These are phyloP conservation scores for Nothocercus julius DNA, from an alignment of 2,113 vertebrate species.

Conservation along the genomic window DNA sequence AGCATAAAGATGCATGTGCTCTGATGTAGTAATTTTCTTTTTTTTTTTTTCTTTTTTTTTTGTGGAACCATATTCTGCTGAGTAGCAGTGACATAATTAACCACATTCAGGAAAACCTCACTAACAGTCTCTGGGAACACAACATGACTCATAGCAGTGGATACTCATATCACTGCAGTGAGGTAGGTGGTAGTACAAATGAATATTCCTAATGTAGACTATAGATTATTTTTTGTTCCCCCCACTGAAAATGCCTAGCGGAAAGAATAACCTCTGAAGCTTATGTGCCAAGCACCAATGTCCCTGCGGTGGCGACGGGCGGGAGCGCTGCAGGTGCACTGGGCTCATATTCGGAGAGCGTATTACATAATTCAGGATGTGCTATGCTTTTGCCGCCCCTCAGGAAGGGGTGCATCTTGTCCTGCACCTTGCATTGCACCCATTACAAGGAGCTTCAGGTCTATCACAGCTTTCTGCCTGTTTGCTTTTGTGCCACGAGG, in stretches of 20 bases:
- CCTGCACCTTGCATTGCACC: not conserved
- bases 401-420: not conserved
- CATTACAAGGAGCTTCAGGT: not conserved
- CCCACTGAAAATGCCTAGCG: not conserved
- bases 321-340: not conserved
- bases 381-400: not conserved
- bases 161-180: not conserved
- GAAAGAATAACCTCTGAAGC: not conserved
- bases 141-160: not conserved
- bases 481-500: not conserved
- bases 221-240: not conserved
- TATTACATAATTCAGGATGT: not conserved
- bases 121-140: not conserved
- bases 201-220: not conserved
- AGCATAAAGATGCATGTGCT: not conserved
- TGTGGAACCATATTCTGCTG: not conserved
- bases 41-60: not conserved
- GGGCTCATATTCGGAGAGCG: too few species aligned
- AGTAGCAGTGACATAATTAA: not conserved
- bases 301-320: not conserved
- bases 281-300: not conserved
- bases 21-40: not conserved
- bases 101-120: not conserved
- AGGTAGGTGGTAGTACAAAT: not conserved
- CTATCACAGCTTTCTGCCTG: accelerated